Percentiles rank a stretch among this genome's conserved stretches.
These are phyloP conservation scores for Laupala kohalensis DNA, from an alignment of 1,140 invertebrate species.

Conservation along the genomic window DNA sequence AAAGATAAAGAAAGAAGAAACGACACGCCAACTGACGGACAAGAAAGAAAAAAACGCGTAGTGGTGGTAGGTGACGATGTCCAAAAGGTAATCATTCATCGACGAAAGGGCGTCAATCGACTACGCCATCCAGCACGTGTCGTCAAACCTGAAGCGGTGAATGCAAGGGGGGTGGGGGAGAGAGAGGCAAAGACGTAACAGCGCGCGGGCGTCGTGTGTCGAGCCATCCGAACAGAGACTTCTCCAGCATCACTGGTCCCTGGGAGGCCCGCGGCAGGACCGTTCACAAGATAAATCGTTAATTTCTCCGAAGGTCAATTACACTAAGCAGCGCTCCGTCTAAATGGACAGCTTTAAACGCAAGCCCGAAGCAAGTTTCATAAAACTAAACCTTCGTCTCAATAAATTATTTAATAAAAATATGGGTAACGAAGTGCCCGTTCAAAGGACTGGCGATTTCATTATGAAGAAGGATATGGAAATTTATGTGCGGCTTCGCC, in stretches of 20 bases:
- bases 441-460: not conserved
- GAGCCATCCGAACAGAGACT: not conserved
- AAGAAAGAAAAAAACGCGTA: too few relatives aligned
- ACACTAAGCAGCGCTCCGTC: not conserved
- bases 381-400: not conserved
- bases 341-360: not conserved
- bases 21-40: too few relatives aligned
- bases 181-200: too few relatives aligned
- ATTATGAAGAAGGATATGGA: not conserved
- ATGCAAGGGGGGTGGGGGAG: too few relatives aligned
- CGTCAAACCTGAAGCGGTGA: too few relatives aligned
- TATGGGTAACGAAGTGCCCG: not conserved
- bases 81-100: too few relatives aligned
- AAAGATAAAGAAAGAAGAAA: too few relatives aligned
- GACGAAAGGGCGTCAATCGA: too few relatives aligned
- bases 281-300: not conserved
- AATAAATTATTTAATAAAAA: not conserved
- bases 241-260: not conserved
- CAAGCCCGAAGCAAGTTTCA: not conserved
- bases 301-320: not conserved
- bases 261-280: not conserved
- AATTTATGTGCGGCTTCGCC: not conserved
- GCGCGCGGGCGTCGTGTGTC: too few relatives aligned
- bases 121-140: too few relatives aligned
- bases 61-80: too few relatives aligned